Conservation (phyloP, 2,888 invertebrate species). For the Dicranocentrus wangi region DNA sequence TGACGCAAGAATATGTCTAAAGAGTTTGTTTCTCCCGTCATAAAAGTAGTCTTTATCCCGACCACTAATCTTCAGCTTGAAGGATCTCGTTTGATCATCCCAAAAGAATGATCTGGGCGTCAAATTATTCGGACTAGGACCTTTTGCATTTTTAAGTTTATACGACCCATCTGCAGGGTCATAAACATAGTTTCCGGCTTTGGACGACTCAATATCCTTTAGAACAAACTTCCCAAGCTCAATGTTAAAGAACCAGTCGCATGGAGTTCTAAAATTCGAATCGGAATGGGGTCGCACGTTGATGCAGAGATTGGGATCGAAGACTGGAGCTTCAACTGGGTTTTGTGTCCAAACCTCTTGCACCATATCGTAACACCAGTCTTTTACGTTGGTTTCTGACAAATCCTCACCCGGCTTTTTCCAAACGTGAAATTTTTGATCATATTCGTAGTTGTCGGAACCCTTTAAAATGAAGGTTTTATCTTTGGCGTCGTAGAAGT, state of each 20-base stretch:
- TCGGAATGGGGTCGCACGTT: slow-evolving; percentile 20
- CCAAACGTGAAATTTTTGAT: slow-evolving; percentile 44
- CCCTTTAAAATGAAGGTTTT: slow-evolving; percentile 39
- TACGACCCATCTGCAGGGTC: slow-evolving; percentile 42
- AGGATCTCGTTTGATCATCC: slow-evolving; percentile 30
- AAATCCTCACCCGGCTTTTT: slow-evolving; percentile 39
- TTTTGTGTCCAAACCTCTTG: slow-evolving; percentile 22
- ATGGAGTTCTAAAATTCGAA: slow-evolving; percentile 20
- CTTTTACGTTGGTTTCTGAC: not conserved
- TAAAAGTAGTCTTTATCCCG: slow-evolving; percentile 40
- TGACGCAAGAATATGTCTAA: slow-evolving; percentile 36
- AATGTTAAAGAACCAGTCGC: slow-evolving; percentile 48
- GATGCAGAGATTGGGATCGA: slow-evolving; percentile 7
- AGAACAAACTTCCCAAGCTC: slow-evolving; percentile 45
- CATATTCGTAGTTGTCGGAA: slow-evolving; percentile 24
- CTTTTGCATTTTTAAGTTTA: slow-evolving; percentile 38
- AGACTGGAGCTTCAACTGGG: not conserved
- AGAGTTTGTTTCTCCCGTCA: slow-evolving; percentile 42
- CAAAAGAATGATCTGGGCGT: slow-evolving; percentile 50
- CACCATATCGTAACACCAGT: slow-evolving; percentile 22
- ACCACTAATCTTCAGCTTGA: slow-evolving; percentile 34
- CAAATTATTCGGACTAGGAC: slow-evolving; percentile 22
- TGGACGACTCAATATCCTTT: slow-evolving; percentile 12
- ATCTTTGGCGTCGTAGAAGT: slow-evolving; percentile 36
- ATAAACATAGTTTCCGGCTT: slow-evolving; percentile 27